Base-by-base conservation (phyloP, 23 tunicate genomes). In the Halocynthia roretzi region DNA sequence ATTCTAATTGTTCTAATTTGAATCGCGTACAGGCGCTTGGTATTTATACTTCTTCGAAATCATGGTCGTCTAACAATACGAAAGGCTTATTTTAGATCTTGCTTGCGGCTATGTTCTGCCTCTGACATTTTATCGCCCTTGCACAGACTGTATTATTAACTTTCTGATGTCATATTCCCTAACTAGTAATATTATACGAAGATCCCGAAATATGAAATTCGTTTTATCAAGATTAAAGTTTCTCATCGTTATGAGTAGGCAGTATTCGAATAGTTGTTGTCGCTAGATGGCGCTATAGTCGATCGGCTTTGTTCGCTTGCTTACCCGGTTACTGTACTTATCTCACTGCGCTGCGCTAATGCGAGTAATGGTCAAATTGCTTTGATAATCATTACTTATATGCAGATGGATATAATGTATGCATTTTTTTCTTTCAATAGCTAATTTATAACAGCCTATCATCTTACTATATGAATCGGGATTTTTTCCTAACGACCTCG, bases 221-320 rank as follows among this genome's bases (percentile, higher is more conserved):
- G 9, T 40, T 48, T 74, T 74, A 74, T 74, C 78, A 74, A 74
- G 78, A 74, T 74, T 54, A 74, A 12, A 15, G 64, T 74, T 74
- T 74, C 78, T 74, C 78, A 15, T 60, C 64, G 64, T 15, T 60
- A 2, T 18, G n/a, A 4, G 4, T 60, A 60, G n/a, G n/a, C 17
- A 15, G 64, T 1, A 60, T 1, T 60, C 17, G 64, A 60, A 4
- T 12, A 21, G 22, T n/a, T 0, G 5, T 20, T 31, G 44, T 0
- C 44, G 44, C 44, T 31, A 31, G 44, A 31, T 31, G 44, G 44
- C 44, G 44, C 44, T 31, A 31, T 31, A 31, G 44, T 31, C 44
- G 44, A 31, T 31, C 44, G 44, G 44, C 44, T 31, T 31, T 31
- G 44, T 31, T 31, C 44, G 4, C 44, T 31, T 31, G 44, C 44